phyloP scores from a whole-genome alignment of 2,888 invertebrate genomes.

The Acanthococcus lagerstroemiae region DNA sequence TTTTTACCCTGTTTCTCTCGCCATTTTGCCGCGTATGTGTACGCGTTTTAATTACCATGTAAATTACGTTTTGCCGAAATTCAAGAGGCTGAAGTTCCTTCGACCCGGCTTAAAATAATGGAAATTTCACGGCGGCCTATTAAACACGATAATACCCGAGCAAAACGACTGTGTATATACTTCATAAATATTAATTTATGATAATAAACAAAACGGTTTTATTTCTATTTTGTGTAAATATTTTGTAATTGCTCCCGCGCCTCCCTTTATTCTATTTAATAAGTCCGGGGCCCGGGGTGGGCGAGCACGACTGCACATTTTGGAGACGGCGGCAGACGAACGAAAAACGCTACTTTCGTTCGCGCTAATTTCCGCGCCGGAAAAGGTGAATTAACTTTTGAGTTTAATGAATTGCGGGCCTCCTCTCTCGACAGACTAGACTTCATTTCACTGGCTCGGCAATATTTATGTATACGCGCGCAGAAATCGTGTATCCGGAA shows the following conservation, averaged over 20 bases:
- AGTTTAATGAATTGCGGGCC: constrained; percentile 19
- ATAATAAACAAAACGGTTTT: constrained; percentile 22
- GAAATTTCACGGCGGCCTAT: constrained; percentile 15
- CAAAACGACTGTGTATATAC: constrained; percentile 12
- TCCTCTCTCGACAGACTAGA: background rate
- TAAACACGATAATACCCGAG: constrained; percentile 17
- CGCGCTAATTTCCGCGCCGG: constrained; percentile 4
- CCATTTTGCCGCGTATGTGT: too few species aligned
- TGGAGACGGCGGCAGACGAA: too few species aligned
- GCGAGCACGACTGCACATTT: too few species aligned
- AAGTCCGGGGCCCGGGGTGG: background rate
- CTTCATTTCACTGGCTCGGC: background rate
- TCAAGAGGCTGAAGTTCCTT: constrained; percentile 2
- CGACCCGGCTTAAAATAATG: constrained; percentile 9
- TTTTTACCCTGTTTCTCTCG: too few species aligned
- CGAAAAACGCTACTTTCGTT: background rate
- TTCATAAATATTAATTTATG: constrained; percentile 28
- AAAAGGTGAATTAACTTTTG: constrained; percentile 19
- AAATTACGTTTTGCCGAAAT: constrained; percentile 9
- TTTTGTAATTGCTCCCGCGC: constrained; percentile 20
- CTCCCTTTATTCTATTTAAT: constrained; percentile 15
- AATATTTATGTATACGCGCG: background rate
- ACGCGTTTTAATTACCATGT: constrained; percentile 15
- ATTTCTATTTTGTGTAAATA: constrained; percentile 26
- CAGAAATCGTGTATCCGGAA: too few species aligned